A percentile compares a stretch with the other conserved stretches of the same genome.
Conservation (phyloP, 2,113 vertebrate species). For the Alosa alosa region DNA sequence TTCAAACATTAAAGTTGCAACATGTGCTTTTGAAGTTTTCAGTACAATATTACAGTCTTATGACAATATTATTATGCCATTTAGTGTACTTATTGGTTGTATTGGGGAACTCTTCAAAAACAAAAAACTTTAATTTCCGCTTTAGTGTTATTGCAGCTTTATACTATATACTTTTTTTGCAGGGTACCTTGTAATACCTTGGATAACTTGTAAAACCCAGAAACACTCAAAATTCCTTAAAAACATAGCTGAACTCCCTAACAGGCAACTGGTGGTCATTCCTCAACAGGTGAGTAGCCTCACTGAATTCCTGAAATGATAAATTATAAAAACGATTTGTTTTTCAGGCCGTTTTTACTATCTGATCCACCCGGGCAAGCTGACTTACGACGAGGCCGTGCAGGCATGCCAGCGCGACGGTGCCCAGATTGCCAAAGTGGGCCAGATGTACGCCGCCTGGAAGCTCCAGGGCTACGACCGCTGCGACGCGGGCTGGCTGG, state of each 20-base stretch:
- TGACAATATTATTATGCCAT: not conserved
- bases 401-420: slow-evolving; percentile 84
- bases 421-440: slow-evolving; percentile 90
- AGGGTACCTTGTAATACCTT: no score
- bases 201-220: not conserved
- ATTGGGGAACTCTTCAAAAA: no score
- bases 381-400: slow-evolving; percentile 89
- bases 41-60: no score
- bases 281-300: not conserved
- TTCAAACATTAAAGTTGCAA: no score
- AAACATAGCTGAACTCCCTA: not conserved
- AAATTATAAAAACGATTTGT: not conserved
- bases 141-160: not conserved
- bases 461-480: slow-evolving; percentile 92
- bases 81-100: no score
- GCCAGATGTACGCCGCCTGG: slow-evolving; percentile 95
- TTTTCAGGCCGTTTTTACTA: slow-evolving; percentile 89
- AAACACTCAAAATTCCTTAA: not conserved
- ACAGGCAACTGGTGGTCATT: not conserved
- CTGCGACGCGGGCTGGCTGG: slow-evolving; percentile 93
- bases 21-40: no score
- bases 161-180: not conserved
- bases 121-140: not conserved
- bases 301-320: not conserved
- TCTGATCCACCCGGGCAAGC: slow-evolving; percentile 85